These are phyloP conservation scores for Mythimna impura DNA, from an alignment of 2,888 invertebrate species.

Conservation along the genomic window DNA sequence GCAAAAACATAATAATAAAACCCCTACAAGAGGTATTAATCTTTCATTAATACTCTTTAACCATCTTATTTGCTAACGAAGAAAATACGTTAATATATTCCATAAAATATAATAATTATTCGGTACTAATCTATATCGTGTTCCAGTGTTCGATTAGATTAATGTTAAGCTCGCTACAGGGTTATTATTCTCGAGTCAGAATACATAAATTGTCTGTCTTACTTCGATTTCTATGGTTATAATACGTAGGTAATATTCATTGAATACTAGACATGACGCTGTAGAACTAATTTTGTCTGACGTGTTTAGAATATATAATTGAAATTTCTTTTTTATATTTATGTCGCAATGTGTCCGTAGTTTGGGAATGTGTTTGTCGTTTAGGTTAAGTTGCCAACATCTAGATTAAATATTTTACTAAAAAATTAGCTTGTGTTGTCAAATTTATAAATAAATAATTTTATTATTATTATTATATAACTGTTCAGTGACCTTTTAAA, in stretches of 20 bases:
- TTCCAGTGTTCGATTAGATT: slow-evolving; percentile 43
- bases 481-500: background rate
- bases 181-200: slow-evolving; percentile 41
- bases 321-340: too few relatives aligned
- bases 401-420: too few relatives aligned
- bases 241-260: slow-evolving; percentile 7
- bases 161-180: slow-evolving; percentile 13
- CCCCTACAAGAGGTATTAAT: slow-evolving; percentile 5
- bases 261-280: background rate
- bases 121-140: slow-evolving; percentile 38
- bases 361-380: too few relatives aligned
- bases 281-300: background rate
- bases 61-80: slow-evolving; percentile 2
- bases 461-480: background rate
- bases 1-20: too few relatives aligned
- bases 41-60: background rate
- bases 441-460: too few relatives aligned
- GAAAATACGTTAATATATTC: slow-evolving; percentile 37
- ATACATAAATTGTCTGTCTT: slow-evolving; percentile 49
- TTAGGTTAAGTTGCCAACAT: too few relatives aligned
- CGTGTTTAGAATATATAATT: background rate
- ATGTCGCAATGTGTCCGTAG: too few relatives aligned
- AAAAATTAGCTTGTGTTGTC: too few relatives aligned
- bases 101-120: slow-evolving; percentile 44
- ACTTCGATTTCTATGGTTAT: slow-evolving; percentile 13